These are phyloP conservation scores for Diarsia dahlii DNA, from an alignment of 2,888 invertebrate genomes.

Conservation along the genomic window DNA sequence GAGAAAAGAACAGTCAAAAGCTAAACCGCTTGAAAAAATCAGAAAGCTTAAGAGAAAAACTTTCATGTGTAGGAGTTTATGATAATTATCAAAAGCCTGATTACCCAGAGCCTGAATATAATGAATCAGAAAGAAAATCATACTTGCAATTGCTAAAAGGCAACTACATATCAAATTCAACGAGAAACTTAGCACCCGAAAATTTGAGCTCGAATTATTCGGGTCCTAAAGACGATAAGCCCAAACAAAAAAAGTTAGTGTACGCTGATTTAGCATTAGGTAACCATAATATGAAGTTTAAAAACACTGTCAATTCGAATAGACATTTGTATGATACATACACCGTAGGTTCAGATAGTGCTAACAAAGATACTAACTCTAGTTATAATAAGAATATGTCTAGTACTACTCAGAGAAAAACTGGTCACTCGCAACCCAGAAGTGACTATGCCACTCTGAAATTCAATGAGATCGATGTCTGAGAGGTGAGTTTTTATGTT, in stretches of 20 bases:
- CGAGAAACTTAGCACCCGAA: slow-evolving; percentile 85
- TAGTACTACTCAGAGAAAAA: slow-evolving; percentile 78
- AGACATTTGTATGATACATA: slow-evolving; percentile 90
- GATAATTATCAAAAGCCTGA: slow-evolving; percentile 88
- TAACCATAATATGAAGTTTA: slow-evolving; percentile 90
- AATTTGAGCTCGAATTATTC: slow-evolving; percentile 81
- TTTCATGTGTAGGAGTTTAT: slow-evolving; percentile 88
- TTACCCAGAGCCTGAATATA: slow-evolving; percentile 87
- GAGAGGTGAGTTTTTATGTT: slow-evolving; percentile 82
- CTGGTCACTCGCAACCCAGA: slow-evolving; percentile 76
- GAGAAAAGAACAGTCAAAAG: slow-evolving; percentile 87
- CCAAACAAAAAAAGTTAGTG: slow-evolving; percentile 89
- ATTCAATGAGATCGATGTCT: slow-evolving; percentile 90
- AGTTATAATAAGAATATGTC: slow-evolving; percentile 84
- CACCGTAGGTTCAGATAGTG: slow-evolving; percentile 85
- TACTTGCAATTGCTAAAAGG: slow-evolving; percentile 87
- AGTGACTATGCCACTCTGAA: slow-evolving; percentile 89
- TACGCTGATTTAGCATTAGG: slow-evolving; percentile 90
- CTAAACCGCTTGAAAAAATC: slow-evolving; percentile 88
- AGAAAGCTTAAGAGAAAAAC: slow-evolving; percentile 87
- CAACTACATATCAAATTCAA: slow-evolving; percentile 89
- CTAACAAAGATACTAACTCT: slow-evolving; percentile 84
- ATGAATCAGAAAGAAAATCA: slow-evolving; percentile 85
- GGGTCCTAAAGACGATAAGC: slow-evolving; percentile 85
- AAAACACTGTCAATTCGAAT: slow-evolving; percentile 91